Conservation (phyloP, 2,113 vertebrate species). For the Leucopsar rothschildi region DNA sequence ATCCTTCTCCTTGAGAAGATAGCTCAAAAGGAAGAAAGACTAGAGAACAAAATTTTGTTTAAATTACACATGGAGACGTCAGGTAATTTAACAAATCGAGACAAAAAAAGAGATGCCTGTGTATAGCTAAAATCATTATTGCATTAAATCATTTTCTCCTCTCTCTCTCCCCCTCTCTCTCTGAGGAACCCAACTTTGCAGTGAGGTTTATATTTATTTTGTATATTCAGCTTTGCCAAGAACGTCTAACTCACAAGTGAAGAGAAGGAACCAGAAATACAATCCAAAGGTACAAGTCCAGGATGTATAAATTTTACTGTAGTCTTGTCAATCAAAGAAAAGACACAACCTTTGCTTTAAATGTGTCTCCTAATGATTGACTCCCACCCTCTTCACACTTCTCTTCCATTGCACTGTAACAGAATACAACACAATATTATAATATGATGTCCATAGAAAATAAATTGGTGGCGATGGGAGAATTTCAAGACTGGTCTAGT, state of each 20-base stretch:
- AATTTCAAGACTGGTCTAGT: neutral
- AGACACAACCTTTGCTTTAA: neutral
- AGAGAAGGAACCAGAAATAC: neutral
- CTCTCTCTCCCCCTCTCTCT: neutral
- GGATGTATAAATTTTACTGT: neutral
- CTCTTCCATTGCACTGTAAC: neutral
- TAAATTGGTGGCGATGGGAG: neutral
- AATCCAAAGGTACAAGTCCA: neutral
- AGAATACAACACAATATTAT: neutral
- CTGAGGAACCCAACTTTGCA: neutral
- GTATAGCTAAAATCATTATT: conserved; percentile 73
- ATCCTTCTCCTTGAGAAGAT: conserved; percentile 74
- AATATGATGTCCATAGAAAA: neutral
- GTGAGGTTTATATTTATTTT: conserved; percentile 24
- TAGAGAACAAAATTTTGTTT: conserved; percentile 75
- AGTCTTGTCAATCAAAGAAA: neutral
- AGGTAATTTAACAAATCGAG: conserved; percentile 75
- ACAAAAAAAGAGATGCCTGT: conserved; percentile 64
- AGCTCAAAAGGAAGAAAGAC: conserved; percentile 70
- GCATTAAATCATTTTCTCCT: conserved; percentile 66
- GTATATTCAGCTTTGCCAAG: conserved; percentile 33
- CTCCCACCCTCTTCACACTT: neutral
- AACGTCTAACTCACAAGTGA: conserved; percentile 11
- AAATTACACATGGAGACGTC: conserved; percentile 71
- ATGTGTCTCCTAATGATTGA: neutral